Percentiles rank a stretch among this genome's conserved stretches.
These are phyloP conservation scores for Vanacampus margaritifer DNA, from an alignment of 2,113 vertebrate genomes.

Conservation along the genomic window DNA sequence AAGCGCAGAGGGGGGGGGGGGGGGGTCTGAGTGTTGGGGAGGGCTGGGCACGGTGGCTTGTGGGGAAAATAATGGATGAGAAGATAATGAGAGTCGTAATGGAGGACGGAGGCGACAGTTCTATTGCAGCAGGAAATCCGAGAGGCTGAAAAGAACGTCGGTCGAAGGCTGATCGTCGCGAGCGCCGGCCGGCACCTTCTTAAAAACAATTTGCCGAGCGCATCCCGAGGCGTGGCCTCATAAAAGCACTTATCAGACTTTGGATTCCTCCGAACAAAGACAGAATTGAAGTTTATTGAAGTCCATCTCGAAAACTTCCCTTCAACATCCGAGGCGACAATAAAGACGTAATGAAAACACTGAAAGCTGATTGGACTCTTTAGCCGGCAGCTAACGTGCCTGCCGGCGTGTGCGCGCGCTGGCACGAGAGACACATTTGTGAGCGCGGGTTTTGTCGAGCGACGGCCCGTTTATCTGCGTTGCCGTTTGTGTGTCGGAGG, in stretches of 20 bases:
- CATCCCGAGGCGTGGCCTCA: conserved; percentile 10
- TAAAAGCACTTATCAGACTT: conserved; percentile 28
- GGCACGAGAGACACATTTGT: conserved; percentile 8
- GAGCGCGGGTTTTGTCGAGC: background rate
- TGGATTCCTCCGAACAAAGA: conserved; percentile 29
- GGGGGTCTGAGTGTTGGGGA: conserved; percentile 3
- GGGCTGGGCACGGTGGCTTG: background rate
- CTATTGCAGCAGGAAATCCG: background rate
- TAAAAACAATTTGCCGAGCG: background rate
- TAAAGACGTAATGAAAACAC: conserved; percentile 42
- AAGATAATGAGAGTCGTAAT: background rate
- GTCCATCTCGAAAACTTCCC: conserved; percentile 47
- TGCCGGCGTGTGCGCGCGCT: background rate
- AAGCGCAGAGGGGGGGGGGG: conserved; percentile 13
- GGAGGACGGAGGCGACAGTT: background rate
- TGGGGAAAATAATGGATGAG: conserved; percentile 9
- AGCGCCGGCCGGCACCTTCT: background rate
- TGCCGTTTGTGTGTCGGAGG: conserved; percentile 26
- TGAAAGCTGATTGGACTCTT: conserved; percentile 22
- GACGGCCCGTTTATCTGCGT: conserved; percentile 26
- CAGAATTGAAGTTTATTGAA: conserved; percentile 54
- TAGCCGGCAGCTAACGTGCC: conserved; percentile 18
- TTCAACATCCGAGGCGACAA: conserved; percentile 36
- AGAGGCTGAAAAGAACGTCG: too few species aligned
- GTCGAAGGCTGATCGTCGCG: background rate